Evolutionary conservation across 2,888 invertebrate genomes (phyloP).

Genomic region (Halictus ligatus): DNA sequence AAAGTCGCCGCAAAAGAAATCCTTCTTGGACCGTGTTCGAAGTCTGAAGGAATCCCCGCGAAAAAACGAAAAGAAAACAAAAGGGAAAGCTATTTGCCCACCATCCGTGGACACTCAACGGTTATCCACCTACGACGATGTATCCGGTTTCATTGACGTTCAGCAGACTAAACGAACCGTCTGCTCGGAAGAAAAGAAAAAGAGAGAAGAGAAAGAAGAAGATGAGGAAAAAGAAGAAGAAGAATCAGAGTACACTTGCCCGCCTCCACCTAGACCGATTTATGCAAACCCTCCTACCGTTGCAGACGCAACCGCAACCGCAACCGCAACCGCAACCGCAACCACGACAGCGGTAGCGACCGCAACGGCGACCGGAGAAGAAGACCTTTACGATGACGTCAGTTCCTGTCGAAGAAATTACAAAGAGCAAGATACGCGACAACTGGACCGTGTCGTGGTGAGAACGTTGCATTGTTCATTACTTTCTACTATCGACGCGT

Average conservation of each 20-base stretch:
- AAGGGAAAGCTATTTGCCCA: slow-evolving; percentile 26
- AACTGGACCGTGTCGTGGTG: slow-evolving; percentile 12
- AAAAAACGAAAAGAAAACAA: slow-evolving; percentile 57
- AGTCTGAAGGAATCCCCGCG: slow-evolving; percentile 62
- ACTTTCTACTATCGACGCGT: neutral
- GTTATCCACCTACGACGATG: slow-evolving; percentile 74
- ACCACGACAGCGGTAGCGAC: neutral
- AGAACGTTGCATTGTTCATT: slow-evolving; percentile 17
- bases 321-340: neutral
- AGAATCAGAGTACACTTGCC: slow-evolving; percentile 74
- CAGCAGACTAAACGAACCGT: slow-evolving; percentile 24
- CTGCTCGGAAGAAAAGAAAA: slow-evolving; percentile 25
- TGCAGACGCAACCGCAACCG: neutral
- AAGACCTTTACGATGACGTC: slow-evolving; percentile 80
- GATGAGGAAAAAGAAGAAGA: slow-evolving; percentile 57
- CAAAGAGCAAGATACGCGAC: slow-evolving; percentile 9
- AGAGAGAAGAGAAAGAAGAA: neutral
- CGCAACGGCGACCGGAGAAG: slow-evolving; percentile 24
- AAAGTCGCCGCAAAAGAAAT: slow-evolving; percentile 74
- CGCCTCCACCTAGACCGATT: slow-evolving; percentile 79
- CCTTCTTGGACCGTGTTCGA: slow-evolving; percentile 76
- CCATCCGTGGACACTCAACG: slow-evolving; percentile 36
- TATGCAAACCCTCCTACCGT: slow-evolving; percentile 64
- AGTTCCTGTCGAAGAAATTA: slow-evolving; percentile 56
- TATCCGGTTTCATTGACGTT: slow-evolving; percentile 46